phyloP scores from a whole-genome alignment of 2,888 invertebrate genomes.

The Troides helena region DNA sequence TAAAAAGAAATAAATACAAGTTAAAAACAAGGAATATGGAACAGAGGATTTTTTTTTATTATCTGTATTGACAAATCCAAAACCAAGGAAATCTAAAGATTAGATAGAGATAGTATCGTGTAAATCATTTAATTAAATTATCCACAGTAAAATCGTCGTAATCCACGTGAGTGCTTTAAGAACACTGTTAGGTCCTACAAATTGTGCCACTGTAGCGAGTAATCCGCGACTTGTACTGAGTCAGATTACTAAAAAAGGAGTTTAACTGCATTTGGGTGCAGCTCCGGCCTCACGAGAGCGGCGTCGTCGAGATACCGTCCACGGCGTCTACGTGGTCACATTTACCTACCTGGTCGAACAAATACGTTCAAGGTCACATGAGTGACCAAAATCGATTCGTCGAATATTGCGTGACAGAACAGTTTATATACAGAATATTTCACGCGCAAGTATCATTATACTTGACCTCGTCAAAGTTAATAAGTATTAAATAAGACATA shows the following conservation, averaged over 20 bases:
- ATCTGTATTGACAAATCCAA: no score
- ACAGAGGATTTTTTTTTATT: no score
- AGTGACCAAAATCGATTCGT: neutral
- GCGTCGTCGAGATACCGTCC: constrained; percentile 18
- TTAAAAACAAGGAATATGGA: no score
- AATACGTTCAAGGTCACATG: constrained; percentile 15
- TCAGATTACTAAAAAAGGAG: constrained; percentile 26
- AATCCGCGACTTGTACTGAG: constrained; percentile 8
- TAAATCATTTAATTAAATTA: no score
- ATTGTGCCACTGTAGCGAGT: neutral
- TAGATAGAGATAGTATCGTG: no score
- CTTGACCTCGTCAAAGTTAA: no score
- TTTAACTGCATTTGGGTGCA: constrained; percentile 24
- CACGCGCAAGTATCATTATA: no score
- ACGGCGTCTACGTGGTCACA: constrained; percentile 15
- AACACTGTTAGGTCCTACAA: neutral
- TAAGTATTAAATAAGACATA: no score
- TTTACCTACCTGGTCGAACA: constrained; percentile 14
- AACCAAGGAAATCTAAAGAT: no score
- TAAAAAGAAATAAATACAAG: no score
- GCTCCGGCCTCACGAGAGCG: constrained; percentile 21
- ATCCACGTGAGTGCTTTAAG: neutral
- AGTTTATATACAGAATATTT: no score
- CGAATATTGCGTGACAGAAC: neutral
- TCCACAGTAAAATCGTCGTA: no score